These are phyloP conservation scores for Drosophila truncata DNA, from an alignment of 1,140 invertebrate genomes.

Conservation along the genomic window DNA sequence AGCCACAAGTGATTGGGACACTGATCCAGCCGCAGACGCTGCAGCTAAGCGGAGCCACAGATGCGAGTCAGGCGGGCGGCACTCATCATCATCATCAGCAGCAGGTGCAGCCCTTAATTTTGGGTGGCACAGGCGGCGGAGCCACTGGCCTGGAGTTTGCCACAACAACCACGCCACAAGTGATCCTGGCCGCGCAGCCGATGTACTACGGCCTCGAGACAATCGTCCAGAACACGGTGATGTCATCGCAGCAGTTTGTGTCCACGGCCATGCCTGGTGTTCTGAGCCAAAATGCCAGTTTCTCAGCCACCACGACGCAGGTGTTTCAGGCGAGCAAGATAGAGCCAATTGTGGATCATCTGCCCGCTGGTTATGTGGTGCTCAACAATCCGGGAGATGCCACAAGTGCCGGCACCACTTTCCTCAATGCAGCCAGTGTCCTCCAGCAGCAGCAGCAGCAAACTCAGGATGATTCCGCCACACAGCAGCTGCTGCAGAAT, in stretches of 20 bases:
- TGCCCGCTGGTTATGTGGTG: conserved; percentile 90
- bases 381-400: conserved; percentile 87
- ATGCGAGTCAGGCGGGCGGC: conserved; percentile 86
- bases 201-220: conserved; percentile 93
- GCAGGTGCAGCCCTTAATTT: conserved; percentile 60
- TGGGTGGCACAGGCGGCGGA: conserved; percentile 47
- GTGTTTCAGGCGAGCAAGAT: conserved; percentile 91
- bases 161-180: conserved; percentile 88
- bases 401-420: conserved; percentile 42
- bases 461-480: conserved; percentile 53
- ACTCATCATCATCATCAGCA: conserved; percentile 33
- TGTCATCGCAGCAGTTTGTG: conserved; percentile 93
- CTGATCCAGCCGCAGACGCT: conserved; percentile 88
- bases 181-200: conserved; percentile 90
- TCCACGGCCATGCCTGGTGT: conserved; percentile 91
- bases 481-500: conserved; percentile 66
- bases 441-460: conserved; percentile 52
- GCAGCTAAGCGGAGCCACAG: conserved; percentile 58
- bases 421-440: conserved; percentile 72
- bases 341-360: conserved; percentile 90
- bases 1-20: conserved; percentile 86
- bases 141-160: conserved; percentile 88
- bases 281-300: conserved; percentile 91
- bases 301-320: conserved; percentile 92
- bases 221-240: conserved; percentile 93